These are phyloP conservation scores for Lepidonotus clava DNA, from an alignment of 2,888 invertebrate genomes.

Conservation along the genomic window DNA sequence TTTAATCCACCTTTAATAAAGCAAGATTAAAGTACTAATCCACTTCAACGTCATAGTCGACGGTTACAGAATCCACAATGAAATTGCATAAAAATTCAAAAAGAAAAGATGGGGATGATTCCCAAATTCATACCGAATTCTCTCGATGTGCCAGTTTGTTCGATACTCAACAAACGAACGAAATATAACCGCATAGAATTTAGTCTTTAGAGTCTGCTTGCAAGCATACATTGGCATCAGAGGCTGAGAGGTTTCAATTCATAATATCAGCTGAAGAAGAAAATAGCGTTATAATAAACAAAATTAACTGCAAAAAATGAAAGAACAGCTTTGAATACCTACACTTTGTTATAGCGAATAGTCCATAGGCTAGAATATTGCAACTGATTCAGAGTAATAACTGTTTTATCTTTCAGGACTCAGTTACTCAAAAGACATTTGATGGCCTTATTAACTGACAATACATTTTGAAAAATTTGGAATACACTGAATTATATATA, in stretches of 20 bases:
- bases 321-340: neutral
- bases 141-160: too few relatives aligned
- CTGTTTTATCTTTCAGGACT: too few relatives aligned
- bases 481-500: too few relatives aligned
- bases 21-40: neutral
- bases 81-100: neutral
- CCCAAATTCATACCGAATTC: too few relatives aligned
- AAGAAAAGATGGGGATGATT: too few relatives aligned
- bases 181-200: neutral
- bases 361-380: neutral
- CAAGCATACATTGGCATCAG: neutral
- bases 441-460: too few relatives aligned
- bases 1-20: neutral
- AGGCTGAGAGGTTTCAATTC: neutral
- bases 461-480: too few relatives aligned
- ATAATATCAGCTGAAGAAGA: constrained; percentile 14
- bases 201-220: neutral
- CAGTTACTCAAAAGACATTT: too few relatives aligned
- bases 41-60: neutral
- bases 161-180: too few relatives aligned
- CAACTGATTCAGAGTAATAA: too few relatives aligned
- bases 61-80: neutral
- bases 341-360: neutral
- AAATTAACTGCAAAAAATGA: constrained; percentile 5
- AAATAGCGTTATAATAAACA: neutral